Conservation (phyloP, 1,140 invertebrate genomes). For the Leptoteleia sp. region DNA sequence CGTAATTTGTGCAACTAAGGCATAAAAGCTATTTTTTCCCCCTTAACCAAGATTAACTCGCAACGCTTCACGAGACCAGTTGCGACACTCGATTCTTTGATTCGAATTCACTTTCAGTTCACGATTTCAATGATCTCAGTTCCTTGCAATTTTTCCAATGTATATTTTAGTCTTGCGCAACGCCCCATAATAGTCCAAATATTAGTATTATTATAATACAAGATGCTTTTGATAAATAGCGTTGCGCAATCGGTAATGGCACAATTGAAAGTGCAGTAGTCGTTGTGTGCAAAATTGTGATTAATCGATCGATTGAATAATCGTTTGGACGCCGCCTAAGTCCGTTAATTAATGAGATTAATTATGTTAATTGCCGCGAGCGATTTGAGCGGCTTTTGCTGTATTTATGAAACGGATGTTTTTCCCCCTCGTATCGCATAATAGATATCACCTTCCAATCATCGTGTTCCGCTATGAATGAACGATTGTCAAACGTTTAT, state of each 20-base stretch:
- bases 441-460: no score
- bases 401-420: not conserved
- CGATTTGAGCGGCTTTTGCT: not conserved
- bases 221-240: slow-evolving; percentile 31
- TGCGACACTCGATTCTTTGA: slow-evolving; percentile 45
- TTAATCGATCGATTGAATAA: slow-evolving; percentile 2
- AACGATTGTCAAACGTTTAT: not conserved
- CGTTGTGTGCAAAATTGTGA: not conserved
- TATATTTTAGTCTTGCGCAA: slow-evolving; percentile 46
- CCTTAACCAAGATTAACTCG: slow-evolving; percentile 36
- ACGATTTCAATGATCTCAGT: slow-evolving; percentile 27
- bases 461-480: not conserved
- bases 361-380: slow-evolving; percentile 1
- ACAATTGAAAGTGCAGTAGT: slow-evolving; percentile 25
- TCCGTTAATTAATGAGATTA: slow-evolving; percentile 1
- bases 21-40: not conserved
- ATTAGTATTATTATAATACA: slow-evolving; percentile 34
- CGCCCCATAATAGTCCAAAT: slow-evolving; percentile 33
- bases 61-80: slow-evolving; percentile 46
- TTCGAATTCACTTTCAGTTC: slow-evolving; percentile 43
- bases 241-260: slow-evolving; percentile 38
- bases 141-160: slow-evolving; percentile 20
- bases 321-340: not conserved
- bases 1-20: not conserved
- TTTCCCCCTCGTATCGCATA: no score